A percentile compares a stretch with the other conserved stretches of the same genome.
These are phyloP conservation scores for Tadarida brasiliensis DNA, from an alignment of 2,797 vertebrate genomes.

Conservation along the genomic window DNA sequence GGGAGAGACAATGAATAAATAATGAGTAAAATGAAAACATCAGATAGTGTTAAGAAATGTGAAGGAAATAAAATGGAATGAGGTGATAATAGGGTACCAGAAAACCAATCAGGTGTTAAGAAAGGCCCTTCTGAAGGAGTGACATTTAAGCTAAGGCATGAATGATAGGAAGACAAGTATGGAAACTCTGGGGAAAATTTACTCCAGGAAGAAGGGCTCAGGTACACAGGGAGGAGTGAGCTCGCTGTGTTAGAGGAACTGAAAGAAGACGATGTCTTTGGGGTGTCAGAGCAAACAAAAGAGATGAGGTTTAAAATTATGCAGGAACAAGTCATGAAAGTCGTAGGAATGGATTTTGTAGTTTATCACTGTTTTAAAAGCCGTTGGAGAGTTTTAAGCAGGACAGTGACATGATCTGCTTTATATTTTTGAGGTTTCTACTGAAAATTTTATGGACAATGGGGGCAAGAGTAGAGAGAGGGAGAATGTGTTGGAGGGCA, in stretches of 20 bases:
- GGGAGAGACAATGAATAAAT: not conserved
- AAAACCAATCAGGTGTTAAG: not conserved
- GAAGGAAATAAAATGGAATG: not conserved
- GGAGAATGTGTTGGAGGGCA: not conserved
- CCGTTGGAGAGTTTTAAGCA: not conserved
- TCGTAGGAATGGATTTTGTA: not conserved
- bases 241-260: not conserved
- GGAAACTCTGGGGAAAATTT: not conserved
- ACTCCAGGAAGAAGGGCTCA: not conserved
- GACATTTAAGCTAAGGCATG: not conserved
- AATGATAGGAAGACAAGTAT: not conserved
- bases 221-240: not conserved
- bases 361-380: slow-evolving; percentile 38
- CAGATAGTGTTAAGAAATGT: not conserved
- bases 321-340: not conserved
- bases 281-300: not conserved
- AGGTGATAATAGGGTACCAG: not conserved
- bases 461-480: not conserved
- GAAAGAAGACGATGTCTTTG: not conserved
- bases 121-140: not conserved
- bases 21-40: not conserved
- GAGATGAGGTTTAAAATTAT: not conserved
- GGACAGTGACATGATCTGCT: not conserved
- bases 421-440: slow-evolving; percentile 41
- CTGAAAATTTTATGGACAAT: not conserved